Percentiles rank a stretch among this genome's conserved stretches.
Conservation (phyloP, 2,888 invertebrate species). For the Nomada goodeniana region DNA sequence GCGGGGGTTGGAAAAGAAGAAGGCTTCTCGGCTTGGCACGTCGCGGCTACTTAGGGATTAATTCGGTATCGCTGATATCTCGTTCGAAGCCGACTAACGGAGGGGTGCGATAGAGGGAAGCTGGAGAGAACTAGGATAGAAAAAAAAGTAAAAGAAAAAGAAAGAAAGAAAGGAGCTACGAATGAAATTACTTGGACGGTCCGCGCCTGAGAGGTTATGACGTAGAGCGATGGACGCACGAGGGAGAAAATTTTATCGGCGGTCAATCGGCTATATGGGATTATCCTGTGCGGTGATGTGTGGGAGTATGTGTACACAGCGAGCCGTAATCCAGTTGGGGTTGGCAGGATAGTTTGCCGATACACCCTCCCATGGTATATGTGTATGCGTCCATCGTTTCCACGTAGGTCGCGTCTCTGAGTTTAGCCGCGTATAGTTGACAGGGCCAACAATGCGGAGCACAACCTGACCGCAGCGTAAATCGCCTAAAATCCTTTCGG, state of each 20-base stretch:
- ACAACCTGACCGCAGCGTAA: constrained; percentile 75
- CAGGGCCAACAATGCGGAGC: constrained; percentile 76
- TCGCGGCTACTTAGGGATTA: constrained; percentile 66
- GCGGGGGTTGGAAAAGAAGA: constrained; percentile 11
- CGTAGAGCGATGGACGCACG: constrained; percentile 58
- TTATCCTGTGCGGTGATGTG: constrained; percentile 68
- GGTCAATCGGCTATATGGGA: constrained; percentile 76
- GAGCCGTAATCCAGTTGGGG: constrained; percentile 77
- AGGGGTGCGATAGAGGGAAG: background rate
- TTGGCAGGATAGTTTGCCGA: constrained; percentile 72
- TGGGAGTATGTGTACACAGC: constrained; percentile 65
- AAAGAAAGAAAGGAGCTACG: constrained; percentile 29
- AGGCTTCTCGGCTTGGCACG: constrained; percentile 62
- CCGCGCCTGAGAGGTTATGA: constrained; percentile 59
- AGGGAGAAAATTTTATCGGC: constrained; percentile 72
- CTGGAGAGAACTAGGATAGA: constrained; percentile 3
- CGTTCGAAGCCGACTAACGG: constrained; percentile 34
- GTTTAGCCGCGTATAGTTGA: constrained; percentile 72
- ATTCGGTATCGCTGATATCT: constrained; percentile 63
- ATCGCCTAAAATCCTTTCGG: constrained; percentile 74
- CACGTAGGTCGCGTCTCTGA: constrained; percentile 52
- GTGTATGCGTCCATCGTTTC: constrained; percentile 38
- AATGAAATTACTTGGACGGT: constrained; percentile 65
- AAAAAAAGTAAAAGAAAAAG: background rate
- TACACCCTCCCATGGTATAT: constrained; percentile 35